These are phyloP conservation scores for Strix uralensis DNA, from an alignment of 2,113 vertebrate species.

Conservation along the genomic window DNA sequence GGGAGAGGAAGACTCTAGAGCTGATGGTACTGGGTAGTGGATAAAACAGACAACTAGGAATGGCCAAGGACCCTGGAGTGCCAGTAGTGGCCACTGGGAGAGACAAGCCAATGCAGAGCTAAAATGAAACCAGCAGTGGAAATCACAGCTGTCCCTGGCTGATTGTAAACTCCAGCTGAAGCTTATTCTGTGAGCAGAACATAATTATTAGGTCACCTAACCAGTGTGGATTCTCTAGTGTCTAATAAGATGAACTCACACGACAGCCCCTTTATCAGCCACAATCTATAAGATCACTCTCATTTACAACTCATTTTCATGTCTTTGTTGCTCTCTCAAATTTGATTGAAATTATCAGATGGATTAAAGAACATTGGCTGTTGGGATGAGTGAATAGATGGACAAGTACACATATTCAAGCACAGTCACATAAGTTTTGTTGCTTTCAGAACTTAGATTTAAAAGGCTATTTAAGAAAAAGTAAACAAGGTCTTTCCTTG, in stretches of 20 bases:
- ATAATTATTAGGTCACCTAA: background rate
- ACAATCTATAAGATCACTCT: background rate
- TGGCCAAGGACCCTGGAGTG: background rate
- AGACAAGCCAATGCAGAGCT: background rate
- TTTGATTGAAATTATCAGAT: background rate
- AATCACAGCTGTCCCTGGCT: background rate
- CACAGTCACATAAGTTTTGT: background rate
- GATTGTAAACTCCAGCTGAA: background rate
- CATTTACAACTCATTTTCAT: background rate
- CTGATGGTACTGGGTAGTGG: background rate
- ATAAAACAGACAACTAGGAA: background rate
- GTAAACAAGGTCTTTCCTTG: background rate
- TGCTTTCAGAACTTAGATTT: background rate
- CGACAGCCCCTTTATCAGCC: background rate
- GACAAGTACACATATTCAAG: background rate
- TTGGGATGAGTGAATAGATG: background rate
- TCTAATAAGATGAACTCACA: background rate
- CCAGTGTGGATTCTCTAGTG: background rate
- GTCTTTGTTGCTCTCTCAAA: background rate
- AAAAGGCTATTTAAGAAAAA: background rate
- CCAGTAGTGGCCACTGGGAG: background rate
- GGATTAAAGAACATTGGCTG: background rate
- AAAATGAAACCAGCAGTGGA: background rate
- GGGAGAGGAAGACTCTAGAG: background rate
- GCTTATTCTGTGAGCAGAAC: background rate